These are phyloP conservation scores for Drosophila prolongata DNA, from an alignment of 2,888 invertebrate genomes.

Conservation along the genomic window DNA sequence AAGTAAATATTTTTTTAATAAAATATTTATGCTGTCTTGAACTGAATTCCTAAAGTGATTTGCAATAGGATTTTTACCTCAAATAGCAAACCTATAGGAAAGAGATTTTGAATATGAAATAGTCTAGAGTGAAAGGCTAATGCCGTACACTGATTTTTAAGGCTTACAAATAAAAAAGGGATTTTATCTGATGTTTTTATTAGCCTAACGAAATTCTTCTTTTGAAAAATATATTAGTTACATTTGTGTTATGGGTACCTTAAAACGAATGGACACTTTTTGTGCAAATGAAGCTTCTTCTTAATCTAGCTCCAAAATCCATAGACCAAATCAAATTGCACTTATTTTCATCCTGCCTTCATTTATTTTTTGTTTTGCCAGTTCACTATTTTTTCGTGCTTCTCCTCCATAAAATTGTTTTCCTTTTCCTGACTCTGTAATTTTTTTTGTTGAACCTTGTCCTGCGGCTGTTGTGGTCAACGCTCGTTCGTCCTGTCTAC, in stretches of 20 bases:
- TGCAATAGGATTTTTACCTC: no score
- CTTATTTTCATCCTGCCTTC: conserved; percentile 29
- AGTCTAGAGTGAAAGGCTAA: no score
- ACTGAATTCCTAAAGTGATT: no score
- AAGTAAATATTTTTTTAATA: no score
- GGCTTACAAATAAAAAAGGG: no score
- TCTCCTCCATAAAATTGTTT: conserved; percentile 38
- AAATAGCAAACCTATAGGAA: no score
- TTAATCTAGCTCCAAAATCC: conserved; percentile 27
- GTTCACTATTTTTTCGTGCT: conserved; percentile 30
- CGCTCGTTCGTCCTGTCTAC: conserved; percentile 38
- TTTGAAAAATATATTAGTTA: neutral
- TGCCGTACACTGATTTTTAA: no score
- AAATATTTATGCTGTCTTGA: no score
- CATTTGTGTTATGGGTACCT: neutral
- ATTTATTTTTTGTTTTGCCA: conserved; percentile 12
- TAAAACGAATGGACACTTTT: neutral
- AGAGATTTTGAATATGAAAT: no score
- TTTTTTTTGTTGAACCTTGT: conserved; percentile 17
- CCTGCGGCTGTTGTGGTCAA: conserved; percentile 48
- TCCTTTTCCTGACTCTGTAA: conserved; percentile 13
- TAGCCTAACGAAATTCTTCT: no score
- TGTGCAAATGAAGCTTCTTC: neutral
- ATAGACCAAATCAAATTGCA: conserved; percentile 49
- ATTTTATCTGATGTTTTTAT: no score